phyloP scores from a whole-genome alignment of 1,140 invertebrate genomes.

The Drosophila fuyamai region DNA sequence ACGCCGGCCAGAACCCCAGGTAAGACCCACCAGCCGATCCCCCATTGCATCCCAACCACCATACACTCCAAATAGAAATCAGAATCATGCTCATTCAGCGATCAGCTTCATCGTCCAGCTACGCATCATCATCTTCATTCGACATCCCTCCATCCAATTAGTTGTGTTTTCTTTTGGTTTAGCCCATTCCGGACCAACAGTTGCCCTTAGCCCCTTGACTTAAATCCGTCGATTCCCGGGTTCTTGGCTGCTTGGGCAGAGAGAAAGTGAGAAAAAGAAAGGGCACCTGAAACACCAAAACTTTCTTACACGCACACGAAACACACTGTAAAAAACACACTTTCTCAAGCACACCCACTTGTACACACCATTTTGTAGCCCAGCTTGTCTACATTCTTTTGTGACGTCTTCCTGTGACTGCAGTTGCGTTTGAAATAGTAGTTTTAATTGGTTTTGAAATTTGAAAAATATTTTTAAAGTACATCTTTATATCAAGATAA shows the following conservation, averaged over 20 bases:
- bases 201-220: conserved; percentile 23
- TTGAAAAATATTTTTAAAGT: background rate
- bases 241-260: conserved; percentile 20
- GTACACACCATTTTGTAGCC: conserved; percentile 40
- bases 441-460: background rate
- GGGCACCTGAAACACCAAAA: conserved; percentile 25
- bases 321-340: conserved; percentile 29
- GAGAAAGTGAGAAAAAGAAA: conserved; percentile 23
- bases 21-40: conserved; percentile 75
- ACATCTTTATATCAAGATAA: too few relatives aligned
- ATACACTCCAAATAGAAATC: conserved; percentile 23
- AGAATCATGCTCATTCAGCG: conserved; percentile 23
- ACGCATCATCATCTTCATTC: conserved; percentile 33
- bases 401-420: conserved; percentile 30
- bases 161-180: conserved; percentile 41
- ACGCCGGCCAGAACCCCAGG: conserved; percentile 89
- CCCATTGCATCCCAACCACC: conserved; percentile 9
- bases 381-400: conserved; percentile 30
- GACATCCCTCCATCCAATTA: conserved; percentile 22
- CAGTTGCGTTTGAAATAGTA: conserved; percentile 15
- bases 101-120: conserved; percentile 49
- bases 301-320: conserved; percentile 15
- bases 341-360: conserved; percentile 7
- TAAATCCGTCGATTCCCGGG: conserved; percentile 20
- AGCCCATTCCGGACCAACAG: conserved; percentile 48